Percentiles rank a stretch among this genome's conserved stretches.
Evolutionary conservation across 2,113 vertebrate genomes (phyloP).

Genomic region (Pimephales promelas): DNA sequence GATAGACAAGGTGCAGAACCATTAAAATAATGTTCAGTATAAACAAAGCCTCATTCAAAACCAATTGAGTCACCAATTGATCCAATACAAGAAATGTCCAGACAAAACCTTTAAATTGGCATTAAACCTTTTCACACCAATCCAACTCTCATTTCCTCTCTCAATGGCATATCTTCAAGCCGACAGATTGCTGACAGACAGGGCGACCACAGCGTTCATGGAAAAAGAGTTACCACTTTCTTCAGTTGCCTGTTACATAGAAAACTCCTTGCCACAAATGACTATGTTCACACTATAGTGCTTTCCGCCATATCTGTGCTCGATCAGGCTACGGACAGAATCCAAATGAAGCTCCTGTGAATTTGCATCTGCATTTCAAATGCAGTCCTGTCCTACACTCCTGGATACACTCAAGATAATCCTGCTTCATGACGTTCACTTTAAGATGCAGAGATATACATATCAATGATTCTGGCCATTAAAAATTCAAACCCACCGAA

Average conservation of each 20-base stretch:
- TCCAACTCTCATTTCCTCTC: conserved; percentile 2
- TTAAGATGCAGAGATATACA: conserved; percentile 19
- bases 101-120: not conserved
- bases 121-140: conserved; percentile 7
- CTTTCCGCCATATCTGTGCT: conserved; percentile 22
- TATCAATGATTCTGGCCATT: not conserved
- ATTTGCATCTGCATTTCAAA: conserved; percentile 55
- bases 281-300: conserved; percentile 15
- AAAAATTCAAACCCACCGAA: conserved; percentile 6
- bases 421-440: conserved; percentile 11
- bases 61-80: not conserved
- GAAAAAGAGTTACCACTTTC: conserved; percentile 15
- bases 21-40: not conserved
- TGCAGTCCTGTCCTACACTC: conserved; percentile 1
- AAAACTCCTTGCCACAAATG: conserved; percentile 16
- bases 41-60: not conserved
- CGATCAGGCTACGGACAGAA: conserved; percentile 32
- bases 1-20: not conserved
- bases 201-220: not conserved
- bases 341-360: conserved; percentile 38
- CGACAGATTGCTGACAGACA: conserved; percentile 25
- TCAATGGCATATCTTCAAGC: not conserved
- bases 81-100: not conserved
- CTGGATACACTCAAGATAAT: conserved; percentile 15
- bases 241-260: not conserved